phyloP scores from a whole-genome alignment of 37 sponge, comb jelly and placozoan genomes.

The Theonella swinhoei region DNA sequence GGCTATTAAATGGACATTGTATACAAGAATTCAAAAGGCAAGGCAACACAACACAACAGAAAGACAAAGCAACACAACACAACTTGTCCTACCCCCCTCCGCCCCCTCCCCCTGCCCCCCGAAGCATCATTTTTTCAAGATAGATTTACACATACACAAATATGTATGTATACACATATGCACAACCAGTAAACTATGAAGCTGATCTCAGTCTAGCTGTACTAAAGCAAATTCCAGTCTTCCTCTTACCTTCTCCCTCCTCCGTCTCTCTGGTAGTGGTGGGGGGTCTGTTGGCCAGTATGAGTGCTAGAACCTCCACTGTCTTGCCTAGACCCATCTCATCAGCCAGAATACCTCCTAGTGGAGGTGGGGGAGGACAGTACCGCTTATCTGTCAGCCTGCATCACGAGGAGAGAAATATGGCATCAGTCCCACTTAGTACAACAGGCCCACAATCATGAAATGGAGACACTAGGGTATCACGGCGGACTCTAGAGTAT shows the following conservation, averaged over 20 bases:
- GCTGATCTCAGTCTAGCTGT: neutral
- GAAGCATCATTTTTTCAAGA: too few relatives aligned
- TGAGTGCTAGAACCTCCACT: constrained; percentile 88
- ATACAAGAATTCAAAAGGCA: too few relatives aligned
- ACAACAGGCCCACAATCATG: neutral
- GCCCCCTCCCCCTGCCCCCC: too few relatives aligned
- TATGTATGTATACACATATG: too few relatives aligned
- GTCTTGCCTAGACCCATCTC: constrained; percentile 99
- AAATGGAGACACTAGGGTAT: too few relatives aligned
- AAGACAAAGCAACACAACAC: too few relatives aligned
- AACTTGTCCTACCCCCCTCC: too few relatives aligned
- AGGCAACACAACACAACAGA: too few relatives aligned
- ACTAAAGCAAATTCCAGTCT: too few relatives aligned
- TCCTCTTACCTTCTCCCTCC: neutral
- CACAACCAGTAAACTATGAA: neutral
- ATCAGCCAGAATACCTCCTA: constrained; percentile 94
- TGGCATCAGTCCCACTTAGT: neutral
- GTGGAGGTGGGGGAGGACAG: neutral
- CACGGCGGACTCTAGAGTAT: too few relatives aligned
- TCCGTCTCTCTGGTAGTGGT: neutral
- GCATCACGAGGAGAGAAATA: neutral
- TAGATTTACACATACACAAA: too few relatives aligned
- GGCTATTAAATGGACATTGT: too few relatives aligned
- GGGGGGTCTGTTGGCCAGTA: constrained; percentile 56
- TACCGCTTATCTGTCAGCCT: constrained; percentile 37